phyloP scores from a whole-genome alignment of 1,140 invertebrate genomes.

The Zaprionus davidi region DNA sequence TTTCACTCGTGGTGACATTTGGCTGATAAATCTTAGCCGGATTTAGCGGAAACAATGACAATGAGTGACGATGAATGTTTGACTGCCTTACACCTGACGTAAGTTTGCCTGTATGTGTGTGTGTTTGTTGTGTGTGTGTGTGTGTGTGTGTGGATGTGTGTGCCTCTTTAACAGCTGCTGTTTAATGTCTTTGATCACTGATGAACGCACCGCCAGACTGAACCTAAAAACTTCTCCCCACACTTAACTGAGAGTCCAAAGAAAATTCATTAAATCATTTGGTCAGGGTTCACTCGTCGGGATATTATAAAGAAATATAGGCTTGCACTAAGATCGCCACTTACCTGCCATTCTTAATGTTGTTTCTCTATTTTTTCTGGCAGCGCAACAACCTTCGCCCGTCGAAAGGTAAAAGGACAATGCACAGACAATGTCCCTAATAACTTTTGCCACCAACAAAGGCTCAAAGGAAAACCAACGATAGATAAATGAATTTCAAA shows the following conservation, averaged over 20 bases:
- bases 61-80: slow-evolving; percentile 25
- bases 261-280: slow-evolving; percentile 79
- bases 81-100: slow-evolving; percentile 32
- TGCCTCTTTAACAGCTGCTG: slow-evolving; percentile 54
- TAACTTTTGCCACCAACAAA: slow-evolving; percentile 54
- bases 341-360: slow-evolving; percentile 6
- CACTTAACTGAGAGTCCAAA: slow-evolving; percentile 30
- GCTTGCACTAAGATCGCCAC: slow-evolving; percentile 56
- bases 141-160: neutral
- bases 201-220: slow-evolving; percentile 28
- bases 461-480: slow-evolving; percentile 34
- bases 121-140: neutral
- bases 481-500: slow-evolving; percentile 58
- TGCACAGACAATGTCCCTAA: slow-evolving; percentile 55
- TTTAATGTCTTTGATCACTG: slow-evolving; percentile 71
- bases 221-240: slow-evolving; percentile 40
- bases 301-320: slow-evolving; percentile 50
- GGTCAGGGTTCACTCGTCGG: slow-evolving; percentile 18
- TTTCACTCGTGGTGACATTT: slow-evolving; percentile 69
- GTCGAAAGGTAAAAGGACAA: slow-evolving; percentile 64
- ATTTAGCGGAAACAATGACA: slow-evolving; percentile 66
- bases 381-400: slow-evolving; percentile 5
- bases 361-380: neutral
- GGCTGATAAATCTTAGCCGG: slow-evolving; percentile 77
- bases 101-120: neutral